phyloP scores from a whole-genome alignment of 2,113 vertebrate species.

The Excalfactoria chinensis region DNA sequence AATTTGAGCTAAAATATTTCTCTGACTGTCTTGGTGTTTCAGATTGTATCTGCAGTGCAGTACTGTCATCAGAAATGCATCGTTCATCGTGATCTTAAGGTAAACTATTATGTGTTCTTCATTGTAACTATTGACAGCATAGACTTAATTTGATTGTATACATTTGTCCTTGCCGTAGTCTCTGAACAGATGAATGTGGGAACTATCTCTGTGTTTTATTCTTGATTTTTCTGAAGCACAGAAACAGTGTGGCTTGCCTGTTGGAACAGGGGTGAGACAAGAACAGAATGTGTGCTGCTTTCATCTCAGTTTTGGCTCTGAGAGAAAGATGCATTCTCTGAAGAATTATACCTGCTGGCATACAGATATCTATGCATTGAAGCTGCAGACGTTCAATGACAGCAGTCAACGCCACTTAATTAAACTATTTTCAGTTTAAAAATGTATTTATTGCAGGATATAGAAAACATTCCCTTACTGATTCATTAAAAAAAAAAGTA shows the following conservation, averaged over 20 bases:
- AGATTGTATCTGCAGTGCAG: constrained; percentile 99
- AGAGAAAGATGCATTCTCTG: background rate
- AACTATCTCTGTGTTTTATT: background rate
- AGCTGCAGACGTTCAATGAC: background rate
- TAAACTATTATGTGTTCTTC: constrained; percentile 62
- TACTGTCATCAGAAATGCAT: constrained; percentile 98
- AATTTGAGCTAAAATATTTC: constrained; percentile 18
- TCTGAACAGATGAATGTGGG: background rate
- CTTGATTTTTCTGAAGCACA: background rate
- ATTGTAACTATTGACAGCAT: background rate
- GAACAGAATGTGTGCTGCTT: constrained; percentile 13
- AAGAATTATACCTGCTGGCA: background rate
- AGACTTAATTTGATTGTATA: background rate
- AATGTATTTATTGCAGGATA: background rate
- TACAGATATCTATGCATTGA: background rate
- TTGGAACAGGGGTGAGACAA: background rate
- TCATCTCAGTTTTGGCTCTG: constrained; percentile 8
- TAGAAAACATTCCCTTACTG: background rate
- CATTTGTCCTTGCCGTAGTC: background rate
- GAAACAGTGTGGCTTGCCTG: background rate
- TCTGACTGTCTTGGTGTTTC: constrained; percentile 72
- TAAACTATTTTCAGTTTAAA: background rate
- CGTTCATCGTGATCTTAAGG: constrained; percentile 98
- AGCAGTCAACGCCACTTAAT: background rate
- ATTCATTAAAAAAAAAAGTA: background rate